Evolutionary conservation across 2,113 vertebrate species (phyloP), one percentile per base, ranked within the genome.

Genomic region (Aramus guarauna): DNA sequence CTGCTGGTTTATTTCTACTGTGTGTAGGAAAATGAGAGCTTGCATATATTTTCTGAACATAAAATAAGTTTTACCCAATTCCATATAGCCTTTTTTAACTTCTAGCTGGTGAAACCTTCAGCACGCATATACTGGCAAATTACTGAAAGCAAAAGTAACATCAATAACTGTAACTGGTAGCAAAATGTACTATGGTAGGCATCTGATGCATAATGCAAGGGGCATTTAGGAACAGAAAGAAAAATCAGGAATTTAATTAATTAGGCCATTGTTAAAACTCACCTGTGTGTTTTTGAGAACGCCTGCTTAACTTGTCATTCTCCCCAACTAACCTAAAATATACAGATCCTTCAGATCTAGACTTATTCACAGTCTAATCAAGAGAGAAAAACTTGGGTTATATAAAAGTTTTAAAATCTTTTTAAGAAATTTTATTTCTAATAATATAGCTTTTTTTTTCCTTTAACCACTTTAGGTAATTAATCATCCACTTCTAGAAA

Each of bases 41-140:
- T 93, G 21, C 3, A 64, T 37, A 20, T 79, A 47, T 79, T 60
- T 92, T 91, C n/a, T 72, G 19, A 87, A 60, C 4, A 23, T 71
- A 90, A 92, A 88, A 20, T n/a, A 66, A 62, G 23, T 52, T 34
- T 66, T 74, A 81, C 4, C 24, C 1, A 1, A 9, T 50, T 73
- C 18, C 18, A 30, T 67, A 27, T 43, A 64, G 4, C 3, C 4
- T 48, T 85, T 86, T 86, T 39, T 50, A 11, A 27, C 64, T 89
- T 58, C 68, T 68, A 87, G 12, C 3, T 27, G 30, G 11, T 56
- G 23, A 91, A 95, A 39, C 6, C 10, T 77, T 84, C 29, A 80
- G 32, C 29, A 27, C 0, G 0, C n/a, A n/a, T 1, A 2, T 55
- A 66, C 36, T 4, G 2, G 36, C 9, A 91, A 90, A 77, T 56